phyloP scores from a whole-genome alignment of 2,888 invertebrate genomes.

The Tromatobia lineatoria region DNA sequence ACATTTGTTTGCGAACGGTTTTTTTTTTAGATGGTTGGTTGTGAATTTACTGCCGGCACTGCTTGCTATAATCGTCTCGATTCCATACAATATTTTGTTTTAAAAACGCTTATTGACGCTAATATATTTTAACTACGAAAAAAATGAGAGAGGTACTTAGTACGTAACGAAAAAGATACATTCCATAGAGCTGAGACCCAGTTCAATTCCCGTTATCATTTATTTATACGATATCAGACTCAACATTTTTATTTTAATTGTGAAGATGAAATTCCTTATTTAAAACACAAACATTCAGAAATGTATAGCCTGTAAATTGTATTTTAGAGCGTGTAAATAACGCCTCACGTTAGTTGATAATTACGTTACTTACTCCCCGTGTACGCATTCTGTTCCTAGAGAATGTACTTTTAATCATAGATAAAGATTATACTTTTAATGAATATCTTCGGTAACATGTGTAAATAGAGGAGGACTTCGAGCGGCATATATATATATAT shows the following conservation, averaged over 20 bases:
- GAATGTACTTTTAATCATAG: slow-evolving; percentile 53
- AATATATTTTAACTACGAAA: slow-evolving; percentile 36
- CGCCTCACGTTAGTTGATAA: slow-evolving; percentile 29
- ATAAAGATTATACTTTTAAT: background rate
- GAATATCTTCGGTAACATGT: slow-evolving; percentile 34
- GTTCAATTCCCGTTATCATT: slow-evolving; percentile 28
- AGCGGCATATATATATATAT: slow-evolving; percentile 47
- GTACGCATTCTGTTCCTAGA: slow-evolving; percentile 42
- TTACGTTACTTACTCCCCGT: slow-evolving; percentile 2
- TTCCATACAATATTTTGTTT: slow-evolving; percentile 34
- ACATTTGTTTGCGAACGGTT: slow-evolving; percentile 10
- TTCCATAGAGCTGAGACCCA: slow-evolving; percentile 37
- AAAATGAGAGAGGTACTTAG: slow-evolving; percentile 35
- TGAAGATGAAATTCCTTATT: slow-evolving; percentile 10
- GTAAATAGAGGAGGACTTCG: slow-evolving; percentile 57
- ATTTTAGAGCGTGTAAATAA: slow-evolving; percentile 51
- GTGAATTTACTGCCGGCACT: slow-evolving; percentile 36
- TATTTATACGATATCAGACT: slow-evolving; percentile 29
- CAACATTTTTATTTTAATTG: slow-evolving; percentile 22
- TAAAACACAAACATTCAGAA: slow-evolving; percentile 12
- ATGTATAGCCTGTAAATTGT: slow-evolving; percentile 56
- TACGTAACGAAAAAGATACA: slow-evolving; percentile 34
- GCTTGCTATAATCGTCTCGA: slow-evolving; percentile 27
- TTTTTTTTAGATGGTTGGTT: background rate
- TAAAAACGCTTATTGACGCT: slow-evolving; percentile 24